Conservation (phyloP, 2,888 invertebrate genomes). For the Vandiemenella viatica region DNA sequence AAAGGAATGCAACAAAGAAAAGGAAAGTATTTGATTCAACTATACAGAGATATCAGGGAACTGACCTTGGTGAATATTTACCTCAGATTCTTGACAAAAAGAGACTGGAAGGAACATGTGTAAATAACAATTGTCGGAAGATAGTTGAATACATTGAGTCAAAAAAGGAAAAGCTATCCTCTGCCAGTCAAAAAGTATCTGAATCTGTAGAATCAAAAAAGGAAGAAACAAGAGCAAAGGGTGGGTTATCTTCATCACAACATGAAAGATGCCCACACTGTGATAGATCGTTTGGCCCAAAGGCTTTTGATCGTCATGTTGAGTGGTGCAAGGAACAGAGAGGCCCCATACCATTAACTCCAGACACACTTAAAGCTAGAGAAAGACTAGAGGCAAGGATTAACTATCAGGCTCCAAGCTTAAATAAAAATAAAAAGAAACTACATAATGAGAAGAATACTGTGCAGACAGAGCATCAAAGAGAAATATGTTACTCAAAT, state of each 20-base stretch:
- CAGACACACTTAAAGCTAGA: constrained; percentile 40
- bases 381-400: constrained; percentile 70
- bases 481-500: too few species aligned
- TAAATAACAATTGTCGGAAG: neutral
- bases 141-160: neutral
- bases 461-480: too few species aligned
- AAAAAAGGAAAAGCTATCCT: neutral
- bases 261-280: constrained; percentile 74
- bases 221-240: too few species aligned
- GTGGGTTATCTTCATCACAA: constrained; percentile 17
- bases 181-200: neutral
- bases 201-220: constrained; percentile 30
- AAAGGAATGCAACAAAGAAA: constrained; percentile 57
- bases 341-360: constrained; percentile 30
- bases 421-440: neutral
- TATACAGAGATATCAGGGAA: constrained; percentile 72
- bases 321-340: constrained; percentile 78
- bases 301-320: constrained; percentile 87
- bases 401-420: constrained; percentile 26
- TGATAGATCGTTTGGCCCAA: constrained; percentile 68
- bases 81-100: constrained; percentile 3
- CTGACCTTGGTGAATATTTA: constrained; percentile 39
- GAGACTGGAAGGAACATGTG: neutral
- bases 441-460: too few species aligned
- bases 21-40: constrained; percentile 85